These are phyloP conservation scores for Neoarius graeffei DNA, from an alignment of 2,113 vertebrate genomes.

Conservation along the genomic window DNA sequence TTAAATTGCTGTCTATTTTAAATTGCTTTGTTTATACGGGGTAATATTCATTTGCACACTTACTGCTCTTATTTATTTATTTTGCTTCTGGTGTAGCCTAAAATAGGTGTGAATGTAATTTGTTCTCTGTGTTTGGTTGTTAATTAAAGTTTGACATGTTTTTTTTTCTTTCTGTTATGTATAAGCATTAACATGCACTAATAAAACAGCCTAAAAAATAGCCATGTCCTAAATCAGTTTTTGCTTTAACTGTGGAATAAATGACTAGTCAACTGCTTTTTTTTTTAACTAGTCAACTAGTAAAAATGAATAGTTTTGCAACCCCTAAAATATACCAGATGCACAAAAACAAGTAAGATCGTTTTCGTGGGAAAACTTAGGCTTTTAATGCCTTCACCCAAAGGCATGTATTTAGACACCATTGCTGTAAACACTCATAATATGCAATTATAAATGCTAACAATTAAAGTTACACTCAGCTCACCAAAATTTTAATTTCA, in stretches of 20 bases:
- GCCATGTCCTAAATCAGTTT: neutral
- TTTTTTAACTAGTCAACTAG: neutral
- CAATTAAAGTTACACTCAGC: neutral
- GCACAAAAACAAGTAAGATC: neutral
- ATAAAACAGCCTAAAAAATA: neutral
- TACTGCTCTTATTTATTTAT: neutral
- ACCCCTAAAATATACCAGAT: neutral
- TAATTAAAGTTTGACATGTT: conserved; percentile 11
- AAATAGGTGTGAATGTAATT: neutral
- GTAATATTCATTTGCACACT: neutral
- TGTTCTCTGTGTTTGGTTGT: neutral
- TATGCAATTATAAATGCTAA: neutral
- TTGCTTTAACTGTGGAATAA: neutral
- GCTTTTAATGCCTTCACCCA: neutral
- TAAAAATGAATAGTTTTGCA: neutral
- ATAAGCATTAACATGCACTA: neutral
- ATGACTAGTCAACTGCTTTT: neutral
- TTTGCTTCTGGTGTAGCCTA: neutral
- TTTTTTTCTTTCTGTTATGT: neutral
- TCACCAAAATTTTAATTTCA: neutral
- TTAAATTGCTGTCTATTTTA: no score
- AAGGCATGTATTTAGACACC: neutral
- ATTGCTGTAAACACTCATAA: neutral
- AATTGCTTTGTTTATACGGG: no score
- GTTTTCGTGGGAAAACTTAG: neutral